Evolutionary conservation across 2,797 vertebrate species (phyloP), one percentile per base, ranked within the genome.

Genomic region (Nothura maculosa): DNA sequence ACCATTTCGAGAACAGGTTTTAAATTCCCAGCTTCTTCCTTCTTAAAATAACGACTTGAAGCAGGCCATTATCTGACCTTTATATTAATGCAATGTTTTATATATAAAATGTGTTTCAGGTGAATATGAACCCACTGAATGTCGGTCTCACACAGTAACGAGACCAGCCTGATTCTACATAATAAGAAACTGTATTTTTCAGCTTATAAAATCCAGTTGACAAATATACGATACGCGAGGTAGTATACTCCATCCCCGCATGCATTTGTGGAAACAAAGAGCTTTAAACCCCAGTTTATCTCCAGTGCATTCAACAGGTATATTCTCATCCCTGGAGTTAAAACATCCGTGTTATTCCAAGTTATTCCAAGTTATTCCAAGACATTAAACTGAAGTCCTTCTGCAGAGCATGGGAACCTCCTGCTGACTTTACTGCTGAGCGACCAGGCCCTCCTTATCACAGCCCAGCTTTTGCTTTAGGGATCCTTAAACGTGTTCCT

Each of bases 201-300:
- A 87, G 85, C 58, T 87, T 69, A 42, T 63, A 82, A 92, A 94
- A 79, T n/a, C 63, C 78, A 86, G 22, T 2, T 70, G 75, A 61
- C 61, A 93, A 92, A 91, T 64, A 63, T 83, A 80, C 7, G 64
- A 60, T 4, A 21, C 84, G 81, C 3, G 27, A 81, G 74, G 45
- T 24, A 15, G 25, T 43, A 52, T 52, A 20, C 67, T 52, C 42
- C 76, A 68, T 8, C 4, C 6, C 54, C 47, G 60, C 63, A 67
- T 79, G 30, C 38, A 86, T 66, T 60, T 82, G 64, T 55, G 30
- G 45, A 43, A 13, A 52, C 68, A 81, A 34, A 1, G 42, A 92
- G 50, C 58, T 89, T 72, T 75, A 62, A 77, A 62, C 18, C 27
- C 10, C 4, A 2, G 54, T 72, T 68, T 42, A 42, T 60, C 68